These are phyloP conservation scores for Archivesica marissinica DNA, from an alignment of 1,140 invertebrate genomes.

Conservation along the genomic window DNA sequence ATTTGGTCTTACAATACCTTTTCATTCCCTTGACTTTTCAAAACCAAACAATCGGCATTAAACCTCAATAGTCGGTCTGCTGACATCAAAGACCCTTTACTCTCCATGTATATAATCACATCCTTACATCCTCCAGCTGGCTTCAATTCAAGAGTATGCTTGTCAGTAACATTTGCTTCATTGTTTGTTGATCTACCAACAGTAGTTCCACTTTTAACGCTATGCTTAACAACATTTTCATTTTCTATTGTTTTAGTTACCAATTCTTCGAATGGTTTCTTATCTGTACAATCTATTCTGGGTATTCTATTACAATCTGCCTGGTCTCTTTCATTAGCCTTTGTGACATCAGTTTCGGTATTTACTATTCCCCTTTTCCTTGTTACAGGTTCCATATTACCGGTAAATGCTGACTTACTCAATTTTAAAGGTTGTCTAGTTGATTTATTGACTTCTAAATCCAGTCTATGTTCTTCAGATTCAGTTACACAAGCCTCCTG, in stretches of 20 bases:
- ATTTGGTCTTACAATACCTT: conserved; percentile 10
- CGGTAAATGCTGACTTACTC: not conserved
- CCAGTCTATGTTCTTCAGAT: not conserved
- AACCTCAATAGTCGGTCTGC: not conserved
- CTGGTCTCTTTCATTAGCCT: too few relatives aligned
- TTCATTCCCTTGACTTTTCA: not conserved
- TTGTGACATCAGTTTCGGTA: not conserved
- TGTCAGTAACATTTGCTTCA: not conserved
- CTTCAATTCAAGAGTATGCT: not conserved
- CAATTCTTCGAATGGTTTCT: too few relatives aligned
- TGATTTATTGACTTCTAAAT: too few relatives aligned
- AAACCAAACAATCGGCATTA: not conserved
- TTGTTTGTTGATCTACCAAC: not conserved
- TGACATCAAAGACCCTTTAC: conserved; percentile 1
- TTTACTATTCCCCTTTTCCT: not conserved
- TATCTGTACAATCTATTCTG: not conserved
- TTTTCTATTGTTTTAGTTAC: too few relatives aligned
- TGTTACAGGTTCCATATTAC: conserved; percentile 4
- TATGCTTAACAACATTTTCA: not conserved
- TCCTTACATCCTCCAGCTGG: too few relatives aligned
- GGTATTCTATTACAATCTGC: not conserved
- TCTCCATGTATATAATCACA: not conserved
- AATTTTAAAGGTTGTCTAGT: not conserved
- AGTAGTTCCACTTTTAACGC: too few relatives aligned
- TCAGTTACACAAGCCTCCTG: not conserved